Percentiles rank a stretch among this genome's conserved stretches.
These are phyloP conservation scores for Scaptomyza caliginosa DNA, from an alignment of 2,888 invertebrate species.

Conservation along the genomic window DNA sequence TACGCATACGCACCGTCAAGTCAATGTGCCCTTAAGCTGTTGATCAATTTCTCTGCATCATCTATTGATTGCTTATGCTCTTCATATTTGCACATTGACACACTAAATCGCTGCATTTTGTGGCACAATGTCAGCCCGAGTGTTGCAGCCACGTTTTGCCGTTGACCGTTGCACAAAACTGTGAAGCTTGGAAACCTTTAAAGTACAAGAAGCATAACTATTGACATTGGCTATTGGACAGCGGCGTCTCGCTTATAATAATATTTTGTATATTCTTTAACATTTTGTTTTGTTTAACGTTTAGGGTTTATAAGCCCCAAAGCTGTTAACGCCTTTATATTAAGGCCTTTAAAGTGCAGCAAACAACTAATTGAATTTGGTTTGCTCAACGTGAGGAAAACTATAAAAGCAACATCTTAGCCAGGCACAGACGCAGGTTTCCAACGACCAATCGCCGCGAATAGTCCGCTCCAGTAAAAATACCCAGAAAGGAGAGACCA, in stretches of 20 bases:
- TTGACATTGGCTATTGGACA: conserved; percentile 80
- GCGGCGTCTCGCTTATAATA: conserved; percentile 25
- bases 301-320: conserved; percentile 62
- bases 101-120: conserved; percentile 44
- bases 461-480: conserved; percentile 77
- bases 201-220: conserved; percentile 63
- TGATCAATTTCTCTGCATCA: conserved; percentile 8
- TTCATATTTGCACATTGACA: conserved; percentile 63
- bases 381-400: conserved; percentile 24
- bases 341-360: conserved; percentile 45
- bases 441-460: conserved; percentile 78
- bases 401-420: conserved; percentile 70
- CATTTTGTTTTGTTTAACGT: conserved; percentile 18
- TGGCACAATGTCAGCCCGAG: conserved; percentile 58
- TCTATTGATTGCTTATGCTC: conserved; percentile 48
- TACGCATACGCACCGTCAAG: conserved; percentile 46
- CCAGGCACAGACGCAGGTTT: conserved; percentile 70
- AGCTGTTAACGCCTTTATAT: conserved; percentile 67
- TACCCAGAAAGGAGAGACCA: conserved; percentile 21
- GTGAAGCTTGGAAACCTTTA: conserved; percentile 67
- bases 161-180: neutral
- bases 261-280: conserved; percentile 30
- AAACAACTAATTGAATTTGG: conserved; percentile 74
- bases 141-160: conserved; percentile 1
- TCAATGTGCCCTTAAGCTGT: conserved; percentile 26